A percentile compares a stretch with the other conserved stretches of the same genome.
phyloP scores from a whole-genome alignment of 2,113 vertebrate species.

The Catharus bicknelli region DNA sequence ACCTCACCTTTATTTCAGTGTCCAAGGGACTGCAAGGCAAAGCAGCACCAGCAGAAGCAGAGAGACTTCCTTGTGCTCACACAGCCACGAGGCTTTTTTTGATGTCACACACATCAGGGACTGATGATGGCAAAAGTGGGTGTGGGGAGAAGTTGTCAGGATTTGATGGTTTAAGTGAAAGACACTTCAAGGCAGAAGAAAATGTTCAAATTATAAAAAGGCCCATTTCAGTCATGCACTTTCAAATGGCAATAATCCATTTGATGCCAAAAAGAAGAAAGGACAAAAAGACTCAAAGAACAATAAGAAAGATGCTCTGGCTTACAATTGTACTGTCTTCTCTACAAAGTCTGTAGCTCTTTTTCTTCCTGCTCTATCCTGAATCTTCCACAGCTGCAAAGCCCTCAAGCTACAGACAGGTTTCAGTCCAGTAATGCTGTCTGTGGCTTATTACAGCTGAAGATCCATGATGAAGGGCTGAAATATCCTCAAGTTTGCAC shows the following conservation, averaged over 20 bases:
- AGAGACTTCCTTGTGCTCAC: neutral
- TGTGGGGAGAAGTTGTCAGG: neutral
- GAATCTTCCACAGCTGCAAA: neutral
- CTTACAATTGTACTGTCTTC: neutral
- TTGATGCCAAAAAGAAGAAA: neutral
- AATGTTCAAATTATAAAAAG: conserved; percentile 9
- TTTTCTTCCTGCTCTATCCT: neutral
- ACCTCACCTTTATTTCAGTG: neutral
- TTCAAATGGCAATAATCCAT: conserved; percentile 26
- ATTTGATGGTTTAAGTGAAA: conserved; percentile 31
- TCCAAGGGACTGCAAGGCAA: neutral
- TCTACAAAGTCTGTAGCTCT: neutral
- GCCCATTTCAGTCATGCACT: neutral
- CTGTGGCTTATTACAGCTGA: conserved; percentile 6
- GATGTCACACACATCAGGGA: neutral
- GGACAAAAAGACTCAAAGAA: neutral
- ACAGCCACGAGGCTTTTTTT: neutral
- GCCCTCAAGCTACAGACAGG: neutral
- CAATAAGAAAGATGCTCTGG: neutral
- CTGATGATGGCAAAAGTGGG: neutral
- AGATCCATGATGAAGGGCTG: conserved; percentile 17
- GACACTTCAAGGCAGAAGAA: conserved; percentile 30
- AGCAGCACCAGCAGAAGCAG: neutral
- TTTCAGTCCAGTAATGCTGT: neutral
- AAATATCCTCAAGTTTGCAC: conserved; percentile 45